A percentile compares a stretch with the other conserved stretches of the same genome.
Evolutionary conservation across 2,888 invertebrate genomes (phyloP).

Genomic region (Amphipoea lucens): DNA sequence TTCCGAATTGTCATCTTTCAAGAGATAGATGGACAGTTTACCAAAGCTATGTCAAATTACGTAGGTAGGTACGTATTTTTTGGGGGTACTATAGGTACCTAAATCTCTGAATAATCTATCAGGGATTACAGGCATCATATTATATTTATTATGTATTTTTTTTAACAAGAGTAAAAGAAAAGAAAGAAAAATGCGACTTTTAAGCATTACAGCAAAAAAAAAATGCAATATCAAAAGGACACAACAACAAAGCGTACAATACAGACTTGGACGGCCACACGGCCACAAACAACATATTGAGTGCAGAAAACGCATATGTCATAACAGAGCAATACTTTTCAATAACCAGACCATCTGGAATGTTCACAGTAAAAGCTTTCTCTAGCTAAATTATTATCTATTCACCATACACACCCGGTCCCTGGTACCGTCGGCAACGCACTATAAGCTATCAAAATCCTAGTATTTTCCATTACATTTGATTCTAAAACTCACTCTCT

Average conservation of each 20-base stretch:
- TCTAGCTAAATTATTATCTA: conserved; percentile 53
- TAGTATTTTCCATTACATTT: not conserved
- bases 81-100: not conserved
- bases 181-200: not conserved
- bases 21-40: not conserved
- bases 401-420: conserved; percentile 32
- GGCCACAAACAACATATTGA: not conserved
- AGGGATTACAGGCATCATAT: not conserved
- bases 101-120: no score
- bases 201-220: no score
- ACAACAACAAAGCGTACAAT: not conserved
- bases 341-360: conserved; percentile 53
- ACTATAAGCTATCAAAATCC: not conserved
- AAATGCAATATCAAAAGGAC: not conserved
- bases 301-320: conserved; percentile 28
- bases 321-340: conserved; percentile 44
- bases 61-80: not conserved
- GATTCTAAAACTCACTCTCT: not conserved
- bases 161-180: not conserved
- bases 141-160: not conserved
- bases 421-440: conserved; percentile 38
- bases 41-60: not conserved
- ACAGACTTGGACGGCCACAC: not conserved
- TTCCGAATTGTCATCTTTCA: not conserved
- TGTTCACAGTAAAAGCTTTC: conserved; percentile 53